phyloP scores from a whole-genome alignment of 2,888 invertebrate genomes.

The Biston stratarius region DNA sequence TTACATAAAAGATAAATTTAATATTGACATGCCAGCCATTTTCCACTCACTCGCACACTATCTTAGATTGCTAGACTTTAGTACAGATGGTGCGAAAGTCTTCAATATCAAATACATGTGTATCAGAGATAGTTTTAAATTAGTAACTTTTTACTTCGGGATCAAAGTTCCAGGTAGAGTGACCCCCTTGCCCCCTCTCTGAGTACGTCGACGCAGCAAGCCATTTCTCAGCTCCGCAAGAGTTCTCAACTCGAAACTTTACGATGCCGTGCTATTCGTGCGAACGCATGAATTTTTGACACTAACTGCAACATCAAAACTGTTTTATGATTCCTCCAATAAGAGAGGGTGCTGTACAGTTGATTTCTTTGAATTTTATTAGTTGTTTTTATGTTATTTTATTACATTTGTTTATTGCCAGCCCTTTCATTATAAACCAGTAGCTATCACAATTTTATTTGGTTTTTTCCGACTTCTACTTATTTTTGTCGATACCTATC shows the following conservation, averaged over 20 bases:
- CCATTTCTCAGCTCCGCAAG: conserved; percentile 24
- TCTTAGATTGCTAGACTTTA: too few relatives aligned
- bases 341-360: conserved; percentile 15
- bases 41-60: too few relatives aligned
- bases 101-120: too few relatives aligned
- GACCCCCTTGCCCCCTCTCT: conserved; percentile 7
- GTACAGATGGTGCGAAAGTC: too few relatives aligned
- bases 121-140: too few relatives aligned
- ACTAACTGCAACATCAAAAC: conserved; percentile 34
- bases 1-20: too few relatives aligned
- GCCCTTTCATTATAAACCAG: neutral
- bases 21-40: too few relatives aligned
- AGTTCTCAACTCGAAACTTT: conserved; percentile 25
- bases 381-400: conserved; percentile 16
- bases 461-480: neutral
- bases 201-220: conserved; percentile 16
- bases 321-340: conserved; percentile 31
- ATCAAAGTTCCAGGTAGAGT: neutral
- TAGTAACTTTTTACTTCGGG: too few relatives aligned
- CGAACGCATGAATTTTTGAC: conserved; percentile 36
- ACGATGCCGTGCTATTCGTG: conserved; percentile 22
- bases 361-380: conserved; percentile 23
- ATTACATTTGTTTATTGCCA: conserved; percentile 14
- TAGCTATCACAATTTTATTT: conserved; percentile 3
- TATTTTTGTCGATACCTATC: too few relatives aligned